These are phyloP conservation scores for Bombus waltoni DNA, from an alignment of 1,140 invertebrate species.

Conservation along the genomic window DNA sequence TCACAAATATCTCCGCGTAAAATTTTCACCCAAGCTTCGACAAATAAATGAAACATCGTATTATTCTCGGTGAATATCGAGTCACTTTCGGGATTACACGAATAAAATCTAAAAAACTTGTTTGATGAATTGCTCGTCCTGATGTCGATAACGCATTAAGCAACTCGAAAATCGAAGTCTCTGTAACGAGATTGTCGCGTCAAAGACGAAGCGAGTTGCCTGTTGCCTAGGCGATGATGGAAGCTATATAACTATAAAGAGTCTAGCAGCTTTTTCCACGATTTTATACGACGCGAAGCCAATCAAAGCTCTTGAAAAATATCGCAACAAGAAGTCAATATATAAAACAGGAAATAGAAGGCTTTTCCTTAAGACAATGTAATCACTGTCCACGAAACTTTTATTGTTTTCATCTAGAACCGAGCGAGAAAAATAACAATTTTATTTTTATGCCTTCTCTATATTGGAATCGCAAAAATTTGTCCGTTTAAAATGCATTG, in stretches of 20 bases:
- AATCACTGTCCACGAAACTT: neutral
- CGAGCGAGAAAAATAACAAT: neutral
- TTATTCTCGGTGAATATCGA: neutral
- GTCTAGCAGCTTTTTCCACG: neutral
- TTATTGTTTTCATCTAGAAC: neutral
- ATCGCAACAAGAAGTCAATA: neutral
- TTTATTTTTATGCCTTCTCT: neutral
- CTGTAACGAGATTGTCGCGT: constrained; percentile 32
- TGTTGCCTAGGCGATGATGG: constrained; percentile 4
- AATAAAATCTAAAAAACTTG: neutral
- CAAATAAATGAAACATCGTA: neutral
- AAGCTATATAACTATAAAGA: constrained; percentile 2
- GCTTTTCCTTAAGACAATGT: neutral
- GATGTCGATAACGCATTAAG: constrained; percentile 26
- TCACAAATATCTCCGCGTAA: too few relatives aligned
- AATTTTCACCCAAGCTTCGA: neutral
- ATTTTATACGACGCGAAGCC: neutral
- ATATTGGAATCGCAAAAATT: neutral
- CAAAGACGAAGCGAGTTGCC: constrained; percentile 4
- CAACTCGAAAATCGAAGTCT: constrained; percentile 16
- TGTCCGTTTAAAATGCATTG: neutral
- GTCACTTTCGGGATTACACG: neutral
- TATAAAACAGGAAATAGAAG: neutral
- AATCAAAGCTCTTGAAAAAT: neutral
- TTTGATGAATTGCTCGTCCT: neutral